Evolutionary conservation across 2,888 invertebrate genomes (phyloP).

Genomic region (Lydus trimaculatus): DNA sequence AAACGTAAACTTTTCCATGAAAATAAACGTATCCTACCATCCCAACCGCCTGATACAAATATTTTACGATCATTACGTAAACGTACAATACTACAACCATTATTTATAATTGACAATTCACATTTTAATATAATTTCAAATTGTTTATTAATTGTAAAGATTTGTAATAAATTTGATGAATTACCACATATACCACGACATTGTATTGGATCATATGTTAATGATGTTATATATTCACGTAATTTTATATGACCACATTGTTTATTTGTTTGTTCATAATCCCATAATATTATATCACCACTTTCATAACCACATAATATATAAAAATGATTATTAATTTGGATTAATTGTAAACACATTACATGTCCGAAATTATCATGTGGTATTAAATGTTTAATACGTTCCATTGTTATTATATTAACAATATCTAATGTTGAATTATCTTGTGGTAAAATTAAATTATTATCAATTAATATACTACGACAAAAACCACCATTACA

Average conservation of each 20-base stretch:
- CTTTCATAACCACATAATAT: slow-evolving; percentile 77
- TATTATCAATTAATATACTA: slow-evolving; percentile 67
- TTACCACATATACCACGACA: slow-evolving; percentile 74
- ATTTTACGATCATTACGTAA: slow-evolving; percentile 76
- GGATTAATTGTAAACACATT: slow-evolving; percentile 69
- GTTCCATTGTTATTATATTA: slow-evolving; percentile 57
- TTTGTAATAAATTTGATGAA: slow-evolving; percentile 68
- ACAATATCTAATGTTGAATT: slow-evolving; percentile 63
- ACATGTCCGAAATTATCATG: slow-evolving; percentile 67
- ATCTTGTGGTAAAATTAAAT: slow-evolving; percentile 72
- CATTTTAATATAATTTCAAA: slow-evolving; percentile 66
- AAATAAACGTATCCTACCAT: slow-evolving; percentile 76
- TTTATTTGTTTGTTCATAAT: slow-evolving; percentile 67
- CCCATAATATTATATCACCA: slow-evolving; percentile 76
- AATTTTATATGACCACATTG: slow-evolving; percentile 65
- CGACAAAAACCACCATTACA: slow-evolving; percentile 77
- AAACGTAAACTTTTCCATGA: slow-evolving; percentile 79
- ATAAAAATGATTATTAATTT: slow-evolving; percentile 61
- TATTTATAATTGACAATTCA: slow-evolving; percentile 74
- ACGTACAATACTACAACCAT: slow-evolving; percentile 74
- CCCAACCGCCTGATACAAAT: slow-evolving; percentile 79
- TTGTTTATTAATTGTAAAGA: slow-evolving; percentile 65
- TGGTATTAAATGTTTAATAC: slow-evolving; percentile 59
- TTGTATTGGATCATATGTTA: slow-evolving; percentile 73
- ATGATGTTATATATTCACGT: slow-evolving; percentile 72